These are phyloP conservation scores for Hozukius guyotensis DNA, from an alignment of 2,797 vertebrate species.

Conservation along the genomic window DNA sequence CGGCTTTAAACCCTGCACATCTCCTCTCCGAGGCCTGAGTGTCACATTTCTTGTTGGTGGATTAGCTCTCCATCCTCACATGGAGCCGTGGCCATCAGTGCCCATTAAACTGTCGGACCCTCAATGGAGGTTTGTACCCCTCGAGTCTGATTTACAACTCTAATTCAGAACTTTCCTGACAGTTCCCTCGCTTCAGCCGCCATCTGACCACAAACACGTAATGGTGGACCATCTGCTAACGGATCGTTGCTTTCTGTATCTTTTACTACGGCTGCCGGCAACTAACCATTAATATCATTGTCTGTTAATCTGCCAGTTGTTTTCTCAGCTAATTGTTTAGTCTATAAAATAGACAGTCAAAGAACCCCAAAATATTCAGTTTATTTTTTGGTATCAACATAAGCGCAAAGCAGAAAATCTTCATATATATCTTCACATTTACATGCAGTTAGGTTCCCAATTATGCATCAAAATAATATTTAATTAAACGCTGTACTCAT, in stretches of 20 bases:
- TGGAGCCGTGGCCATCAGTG: conserved; percentile 70
- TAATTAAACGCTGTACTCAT: not conserved
- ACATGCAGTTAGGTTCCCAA: not conserved
- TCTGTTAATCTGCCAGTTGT: not conserved
- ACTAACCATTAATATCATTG: not conserved
- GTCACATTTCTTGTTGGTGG: conserved; percentile 74
- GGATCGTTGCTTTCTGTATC: not conserved
- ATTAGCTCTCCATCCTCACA: conserved; percentile 70
- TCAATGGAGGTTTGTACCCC: conserved; percentile 72
- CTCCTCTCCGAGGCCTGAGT: conserved; percentile 39
- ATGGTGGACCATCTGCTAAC: conserved; percentile 68
- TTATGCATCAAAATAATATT: not conserved
- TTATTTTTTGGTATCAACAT: too few relatives aligned
- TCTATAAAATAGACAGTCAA: not conserved
- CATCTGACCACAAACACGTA: conserved; percentile 34
- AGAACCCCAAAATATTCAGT: not conserved
- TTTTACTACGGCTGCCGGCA: not conserved
- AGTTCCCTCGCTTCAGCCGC: conserved; percentile 36
- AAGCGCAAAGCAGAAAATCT: not conserved
- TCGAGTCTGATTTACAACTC: conserved; percentile 76
- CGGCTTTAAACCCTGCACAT: conserved; percentile 52
- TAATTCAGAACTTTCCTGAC: conserved; percentile 56
- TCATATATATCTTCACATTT: not conserved
- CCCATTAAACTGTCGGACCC: conserved; percentile 79
- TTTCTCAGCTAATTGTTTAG: not conserved